phyloP scores from a whole-genome alignment of 2,113 vertebrate species.

The Dolichallabes microphthalmus region DNA sequence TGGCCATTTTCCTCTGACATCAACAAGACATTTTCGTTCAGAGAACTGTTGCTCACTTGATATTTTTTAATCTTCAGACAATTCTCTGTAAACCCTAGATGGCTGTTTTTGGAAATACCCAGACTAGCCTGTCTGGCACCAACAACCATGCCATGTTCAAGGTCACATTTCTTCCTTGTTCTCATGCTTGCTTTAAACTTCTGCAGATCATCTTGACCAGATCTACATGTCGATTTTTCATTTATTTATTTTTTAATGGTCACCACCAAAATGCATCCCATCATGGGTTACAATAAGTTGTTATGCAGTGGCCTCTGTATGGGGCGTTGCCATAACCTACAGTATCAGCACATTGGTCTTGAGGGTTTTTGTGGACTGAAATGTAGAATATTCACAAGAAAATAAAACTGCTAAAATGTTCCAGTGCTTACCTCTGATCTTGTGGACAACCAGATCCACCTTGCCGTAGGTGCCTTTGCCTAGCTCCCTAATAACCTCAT shows the following conservation, averaged over 20 bases:
- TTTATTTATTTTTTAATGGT: background rate
- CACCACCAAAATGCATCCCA: background rate
- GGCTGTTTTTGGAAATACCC: no score
- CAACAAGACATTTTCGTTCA: no score
- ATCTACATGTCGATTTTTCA: no score
- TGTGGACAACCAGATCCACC: conserved; percentile 78
- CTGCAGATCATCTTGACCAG: no score
- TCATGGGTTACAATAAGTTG: background rate
- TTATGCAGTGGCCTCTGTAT: background rate
- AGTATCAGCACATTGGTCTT: background rate
- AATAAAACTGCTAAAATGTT: background rate
- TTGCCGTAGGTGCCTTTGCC: conserved; percentile 81
- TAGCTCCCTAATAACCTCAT: conserved; percentile 76
- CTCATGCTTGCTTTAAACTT: background rate
- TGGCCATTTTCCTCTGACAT: no score
- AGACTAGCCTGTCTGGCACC: no score
- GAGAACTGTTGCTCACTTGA: no score
- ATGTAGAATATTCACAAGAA: background rate
- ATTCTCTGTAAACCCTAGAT: no score
- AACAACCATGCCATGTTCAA: no score
- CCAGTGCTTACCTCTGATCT: conserved; percentile 68
- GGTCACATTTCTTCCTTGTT: no score
- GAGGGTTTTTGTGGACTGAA: background rate
- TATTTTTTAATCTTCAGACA: no score
- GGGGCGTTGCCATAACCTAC: background rate